Base-by-base conservation (phyloP, 2,113 vertebrate species). In the Gobiocypris rarus region DNA sequence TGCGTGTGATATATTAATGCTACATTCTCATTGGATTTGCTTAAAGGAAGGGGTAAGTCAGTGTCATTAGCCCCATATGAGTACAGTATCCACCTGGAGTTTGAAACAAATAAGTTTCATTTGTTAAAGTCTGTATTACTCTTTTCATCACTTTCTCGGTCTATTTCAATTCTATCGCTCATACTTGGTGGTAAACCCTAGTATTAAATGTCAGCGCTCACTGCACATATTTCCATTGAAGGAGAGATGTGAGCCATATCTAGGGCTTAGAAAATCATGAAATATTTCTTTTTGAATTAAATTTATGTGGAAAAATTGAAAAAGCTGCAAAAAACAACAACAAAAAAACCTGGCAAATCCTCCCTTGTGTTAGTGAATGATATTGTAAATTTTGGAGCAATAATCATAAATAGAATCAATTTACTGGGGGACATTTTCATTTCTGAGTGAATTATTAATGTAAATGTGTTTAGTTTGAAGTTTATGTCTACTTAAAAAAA, bases 11-110 rank as follows among this genome's bases (percentile, higher is more conserved):
- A 13, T 54, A 80, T 80, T 80, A 50, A 50, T 7, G 17, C 43
- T 80, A 11, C 41, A 50, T 80, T 80, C 77, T 80, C 59, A 26
- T 48, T 52, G 73, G 26, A 34, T 67, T 80, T 80, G 59, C 58
- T 80, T 80, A 52, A 17, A 50, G 78, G 61, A 80, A 65, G 78
- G 43, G 50, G 24, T 26, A n/a, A 52, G 41, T 80, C 61, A 52
- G 17, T 3, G 6, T 67, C 59, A 67, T 43, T 5, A 13, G 9
- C 26, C 28, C 24, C 8, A 26, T 11, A 28, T 10, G 4, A 28
- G 34, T 26, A 63, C 41, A 31, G 26, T 67, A 80, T 80, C 6
- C 14, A 52, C 48, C 43, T 52, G 26, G 69, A 52, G 48, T 74
- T 75, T 52, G 7, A 22, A 5, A 75, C 14, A 4, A 75, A 75